Evolutionary conservation across 1,140 invertebrate genomes (phyloP).

Genomic region (Halotydeus destructor): DNA sequence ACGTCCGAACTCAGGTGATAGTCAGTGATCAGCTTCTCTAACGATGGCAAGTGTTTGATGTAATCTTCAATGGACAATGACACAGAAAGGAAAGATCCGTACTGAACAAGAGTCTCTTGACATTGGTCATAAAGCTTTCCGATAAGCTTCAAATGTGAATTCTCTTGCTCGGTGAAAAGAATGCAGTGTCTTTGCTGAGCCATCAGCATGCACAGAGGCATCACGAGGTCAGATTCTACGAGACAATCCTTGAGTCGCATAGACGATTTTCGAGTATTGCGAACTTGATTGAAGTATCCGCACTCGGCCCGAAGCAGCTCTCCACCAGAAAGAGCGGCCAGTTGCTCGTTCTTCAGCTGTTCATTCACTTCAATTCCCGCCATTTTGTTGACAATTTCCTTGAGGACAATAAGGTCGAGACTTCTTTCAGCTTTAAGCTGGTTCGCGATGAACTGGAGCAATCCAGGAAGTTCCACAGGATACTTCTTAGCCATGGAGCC

Average conservation of each 20-base stretch:
- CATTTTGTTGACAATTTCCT: constrained; percentile 99
- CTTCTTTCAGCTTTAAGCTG: constrained; percentile 87
- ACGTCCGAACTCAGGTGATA: constrained; percentile 88
- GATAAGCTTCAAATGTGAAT: constrained; percentile 64
- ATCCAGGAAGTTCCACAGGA: constrained; percentile 76
- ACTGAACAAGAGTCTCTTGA: constrained; percentile 93
- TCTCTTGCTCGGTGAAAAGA: constrained; percentile 60
- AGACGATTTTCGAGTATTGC: constrained; percentile 89
- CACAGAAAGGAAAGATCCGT: constrained; percentile 72
- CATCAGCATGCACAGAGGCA: constrained; percentile 78
- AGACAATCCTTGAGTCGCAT: constrained; percentile 85
- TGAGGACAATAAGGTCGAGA: constrained; percentile 78
- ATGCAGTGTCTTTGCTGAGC: constrained; percentile 90
- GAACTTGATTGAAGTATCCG: constrained; percentile 86
- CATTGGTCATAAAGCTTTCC: constrained; percentile 50
- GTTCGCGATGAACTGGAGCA: constrained; percentile 91
- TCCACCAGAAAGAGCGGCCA: constrained; percentile 87
- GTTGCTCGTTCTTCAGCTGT: constrained; percentile 85
- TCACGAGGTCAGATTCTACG: constrained; percentile 69
- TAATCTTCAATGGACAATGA: constrained; percentile 87
- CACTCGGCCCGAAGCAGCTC: constrained; percentile 83
- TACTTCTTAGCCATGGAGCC: constrained; percentile 94
- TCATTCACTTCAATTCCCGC: constrained; percentile 89
- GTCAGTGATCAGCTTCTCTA: constrained; percentile 67
- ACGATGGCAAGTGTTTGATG: constrained; percentile 59